Evolutionary conservation across 1,140 invertebrate genomes (phyloP).

Genomic region (Megalonaias nervosa): DNA sequence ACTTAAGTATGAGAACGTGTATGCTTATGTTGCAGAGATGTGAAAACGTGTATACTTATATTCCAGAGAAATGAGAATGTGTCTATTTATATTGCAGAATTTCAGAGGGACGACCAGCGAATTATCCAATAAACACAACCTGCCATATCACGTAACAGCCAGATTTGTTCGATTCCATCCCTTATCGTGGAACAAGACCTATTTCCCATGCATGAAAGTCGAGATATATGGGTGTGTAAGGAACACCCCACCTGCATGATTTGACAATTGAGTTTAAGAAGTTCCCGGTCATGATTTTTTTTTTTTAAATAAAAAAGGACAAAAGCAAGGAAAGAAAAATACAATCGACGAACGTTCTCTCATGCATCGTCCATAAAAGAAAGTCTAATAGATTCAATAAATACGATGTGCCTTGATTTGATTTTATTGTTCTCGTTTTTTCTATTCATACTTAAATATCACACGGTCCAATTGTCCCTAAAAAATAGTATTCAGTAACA

Average conservation of each 20-base stretch:
- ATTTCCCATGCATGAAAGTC: slow-evolving; percentile 39
- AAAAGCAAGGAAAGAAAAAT: too few species aligned
- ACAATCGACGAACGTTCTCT: too few species aligned
- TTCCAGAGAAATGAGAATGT: not conserved
- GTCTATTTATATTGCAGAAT: slow-evolving; percentile 15
- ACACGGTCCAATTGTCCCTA: too few species aligned
- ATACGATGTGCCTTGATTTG: too few species aligned
- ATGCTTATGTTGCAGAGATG: not conserved
- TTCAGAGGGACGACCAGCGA: slow-evolving; percentile 25
- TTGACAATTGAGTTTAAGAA: too few species aligned
- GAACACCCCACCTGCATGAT: not conserved
- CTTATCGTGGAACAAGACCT: slow-evolving; percentile 18
- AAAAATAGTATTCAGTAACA: too few species aligned
- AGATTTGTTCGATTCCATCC: slow-evolving; percentile 48
- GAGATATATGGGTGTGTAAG: slow-evolving; percentile 39
- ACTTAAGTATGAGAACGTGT: slow-evolving; percentile 21
- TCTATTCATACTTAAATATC: too few species aligned
- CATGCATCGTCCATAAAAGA: too few species aligned
- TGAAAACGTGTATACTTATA: not conserved
- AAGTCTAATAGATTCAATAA: too few species aligned
- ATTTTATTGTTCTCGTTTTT: too few species aligned
- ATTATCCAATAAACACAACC: not conserved
- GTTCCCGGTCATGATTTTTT: too few species aligned
- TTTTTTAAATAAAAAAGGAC: too few species aligned
- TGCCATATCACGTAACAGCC: slow-evolving; percentile 30